Evolutionary conservation across 2,888 invertebrate genomes (phyloP).

Genomic region (Mesopsocus fuscifrons): DNA sequence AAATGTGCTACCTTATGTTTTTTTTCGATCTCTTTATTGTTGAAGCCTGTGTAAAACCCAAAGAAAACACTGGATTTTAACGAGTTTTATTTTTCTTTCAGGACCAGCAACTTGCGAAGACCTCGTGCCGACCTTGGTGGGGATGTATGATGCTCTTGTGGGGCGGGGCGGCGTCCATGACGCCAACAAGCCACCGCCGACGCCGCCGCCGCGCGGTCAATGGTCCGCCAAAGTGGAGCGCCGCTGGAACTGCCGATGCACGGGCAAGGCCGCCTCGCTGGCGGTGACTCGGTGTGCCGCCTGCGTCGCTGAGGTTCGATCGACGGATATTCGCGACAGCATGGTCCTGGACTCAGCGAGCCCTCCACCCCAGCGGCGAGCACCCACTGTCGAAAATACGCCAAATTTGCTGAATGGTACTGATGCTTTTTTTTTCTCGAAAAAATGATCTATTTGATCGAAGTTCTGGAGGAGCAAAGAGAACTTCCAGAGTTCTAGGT

Average conservation of each 20-base stretch:
- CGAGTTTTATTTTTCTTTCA: constrained; percentile 35
- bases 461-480: no score
- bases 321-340: constrained; percentile 6
- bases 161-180: constrained; percentile 22
- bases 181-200: constrained; percentile 16
- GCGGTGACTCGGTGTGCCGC: constrained; percentile 2
- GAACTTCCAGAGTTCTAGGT: no score
- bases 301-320: not conserved
- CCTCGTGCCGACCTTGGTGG: constrained; percentile 66
- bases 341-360: not conserved
- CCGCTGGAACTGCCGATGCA: constrained; percentile 16
- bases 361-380: not conserved
- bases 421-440: no score
- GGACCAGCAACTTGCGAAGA: constrained; percentile 67
- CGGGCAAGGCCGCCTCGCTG: constrained; percentile 7
- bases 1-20: no score
- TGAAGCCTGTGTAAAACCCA: no score
- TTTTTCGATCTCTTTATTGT: no score
- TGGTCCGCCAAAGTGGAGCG: constrained; percentile 27
- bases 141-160: constrained; percentile 65
- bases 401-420: no score
- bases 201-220: constrained; percentile 21
- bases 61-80: no score
- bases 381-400: no score
- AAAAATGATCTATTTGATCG: not conserved